Evolutionary conservation across 2,888 invertebrate species (phyloP).

Genomic region (Rhagonycha lutea): DNA sequence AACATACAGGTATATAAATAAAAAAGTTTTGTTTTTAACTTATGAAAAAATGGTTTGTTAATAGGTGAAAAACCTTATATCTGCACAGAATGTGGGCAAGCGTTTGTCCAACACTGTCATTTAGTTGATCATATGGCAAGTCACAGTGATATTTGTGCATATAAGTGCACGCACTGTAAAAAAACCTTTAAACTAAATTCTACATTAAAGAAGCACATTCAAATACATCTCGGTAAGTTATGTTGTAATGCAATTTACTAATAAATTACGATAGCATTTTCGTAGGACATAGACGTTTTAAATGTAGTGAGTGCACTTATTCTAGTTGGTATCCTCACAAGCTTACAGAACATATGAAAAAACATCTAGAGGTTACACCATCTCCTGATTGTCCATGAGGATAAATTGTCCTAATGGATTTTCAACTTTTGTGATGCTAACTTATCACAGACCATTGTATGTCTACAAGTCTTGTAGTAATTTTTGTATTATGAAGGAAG

Average conservation of each 20-base stretch:
- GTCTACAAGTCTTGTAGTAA: neutral
- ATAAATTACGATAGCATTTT: neutral
- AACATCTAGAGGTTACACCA: constrained; percentile 34
- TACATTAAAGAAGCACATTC: constrained; percentile 45
- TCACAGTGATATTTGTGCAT: constrained; percentile 47
- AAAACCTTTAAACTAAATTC: constrained; percentile 47
- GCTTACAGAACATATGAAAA: constrained; percentile 47
- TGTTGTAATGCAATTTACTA: neutral
- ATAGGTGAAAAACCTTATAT: constrained; percentile 50
- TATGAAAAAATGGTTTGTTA: neutral
- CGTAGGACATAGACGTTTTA: constrained; percentile 46
- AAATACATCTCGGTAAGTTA: constrained; percentile 46
- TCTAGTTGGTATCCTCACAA: constrained; percentile 47
- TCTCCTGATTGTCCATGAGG: constrained; percentile 23
- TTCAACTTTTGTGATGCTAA: constrained; percentile 28
- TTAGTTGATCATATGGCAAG: constrained; percentile 47
- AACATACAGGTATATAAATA: constrained; percentile 45
- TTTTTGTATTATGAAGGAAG: neutral
- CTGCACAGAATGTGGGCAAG: constrained; percentile 45
- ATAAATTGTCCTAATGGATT: constrained; percentile 27
- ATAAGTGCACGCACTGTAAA: constrained; percentile 45
- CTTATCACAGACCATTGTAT: constrained; percentile 26
- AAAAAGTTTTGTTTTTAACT: neutral
- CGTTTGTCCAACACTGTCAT: constrained; percentile 49
- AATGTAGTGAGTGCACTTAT: constrained; percentile 47